Percentiles rank a stretch among this genome's conserved stretches.
phyloP scores from a whole-genome alignment of 2,113 vertebrate genomes.

The Copsychus sechellarum region DNA sequence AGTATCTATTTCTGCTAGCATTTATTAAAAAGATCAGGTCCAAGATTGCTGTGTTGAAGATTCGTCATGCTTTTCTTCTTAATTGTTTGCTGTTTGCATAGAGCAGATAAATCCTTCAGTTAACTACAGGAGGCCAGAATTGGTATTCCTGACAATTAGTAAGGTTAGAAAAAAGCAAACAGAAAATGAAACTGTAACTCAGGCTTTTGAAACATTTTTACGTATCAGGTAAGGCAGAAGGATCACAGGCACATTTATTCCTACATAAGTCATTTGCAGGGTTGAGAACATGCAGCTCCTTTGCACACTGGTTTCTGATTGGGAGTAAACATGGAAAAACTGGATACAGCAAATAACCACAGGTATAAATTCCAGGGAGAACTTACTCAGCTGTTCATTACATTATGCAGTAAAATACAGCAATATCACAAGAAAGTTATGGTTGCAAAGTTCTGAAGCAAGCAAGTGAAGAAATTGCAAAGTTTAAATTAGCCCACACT shows the following conservation, averaged over 20 bases:
- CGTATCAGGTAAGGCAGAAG: neutral
- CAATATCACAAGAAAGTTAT: neutral
- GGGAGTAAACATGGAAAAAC: neutral
- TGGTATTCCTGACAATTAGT: neutral
- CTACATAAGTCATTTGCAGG: neutral
- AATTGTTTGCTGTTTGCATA: neutral
- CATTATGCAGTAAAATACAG: slow-evolving; percentile 1
- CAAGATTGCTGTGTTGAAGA: neutral
- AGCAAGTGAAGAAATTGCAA: neutral
- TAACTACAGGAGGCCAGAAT: neutral
- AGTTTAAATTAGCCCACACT: neutral
- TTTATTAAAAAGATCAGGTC: neutral
- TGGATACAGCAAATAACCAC: neutral
- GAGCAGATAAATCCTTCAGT: neutral
- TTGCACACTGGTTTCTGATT: neutral
- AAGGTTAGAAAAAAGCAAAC: neutral
- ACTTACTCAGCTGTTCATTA: neutral
- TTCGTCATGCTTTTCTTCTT: neutral
- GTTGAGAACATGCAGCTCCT: neutral
- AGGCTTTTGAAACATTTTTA: neutral
- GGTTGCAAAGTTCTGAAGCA: neutral
- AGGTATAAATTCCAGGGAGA: neutral
- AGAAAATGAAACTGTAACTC: neutral
- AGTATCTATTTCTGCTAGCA: neutral
- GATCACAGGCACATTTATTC: neutral